Percentiles rank a stretch among this genome's conserved stretches.
Conservation (phyloP, 2,113 vertebrate genomes). For the Ammospiza caudacuta region DNA sequence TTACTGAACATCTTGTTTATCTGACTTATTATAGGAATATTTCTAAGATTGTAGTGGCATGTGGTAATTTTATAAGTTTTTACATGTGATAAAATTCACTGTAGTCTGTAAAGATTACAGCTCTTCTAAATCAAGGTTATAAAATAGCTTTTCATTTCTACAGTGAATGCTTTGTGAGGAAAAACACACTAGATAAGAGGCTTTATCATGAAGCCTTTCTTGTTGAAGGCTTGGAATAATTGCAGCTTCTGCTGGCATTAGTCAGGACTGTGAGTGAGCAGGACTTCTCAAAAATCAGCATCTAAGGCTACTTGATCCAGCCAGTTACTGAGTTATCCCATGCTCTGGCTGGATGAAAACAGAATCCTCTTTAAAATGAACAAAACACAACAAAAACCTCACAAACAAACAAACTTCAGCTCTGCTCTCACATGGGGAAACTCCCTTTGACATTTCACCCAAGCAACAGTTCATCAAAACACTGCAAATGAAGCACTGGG, state of each 20-base stretch:
- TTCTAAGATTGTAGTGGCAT: neutral
- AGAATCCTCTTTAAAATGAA: neutral
- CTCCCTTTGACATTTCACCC: neutral
- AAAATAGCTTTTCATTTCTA: slow-evolving; percentile 23
- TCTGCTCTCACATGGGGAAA: neutral
- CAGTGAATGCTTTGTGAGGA: neutral
- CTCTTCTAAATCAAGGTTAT: neutral
- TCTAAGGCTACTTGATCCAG: neutral
- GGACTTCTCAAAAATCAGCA: neutral
- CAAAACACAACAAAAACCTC: neutral
- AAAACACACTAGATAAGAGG: neutral
- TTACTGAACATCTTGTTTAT: neutral
- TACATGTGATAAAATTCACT: neutral
- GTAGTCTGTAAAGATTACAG: neutral
- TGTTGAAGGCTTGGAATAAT: slow-evolving; percentile 21
- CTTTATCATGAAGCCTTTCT: neutral
- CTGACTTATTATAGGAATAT: neutral
- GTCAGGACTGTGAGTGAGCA: neutral
- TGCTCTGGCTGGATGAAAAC: neutral
- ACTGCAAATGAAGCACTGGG: neutral
- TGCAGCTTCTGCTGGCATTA: neutral
- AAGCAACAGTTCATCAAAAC: neutral
- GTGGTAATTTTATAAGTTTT: neutral
- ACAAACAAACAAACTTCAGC: neutral
- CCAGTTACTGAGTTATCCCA: neutral